Base-by-base conservation (phyloP, 2,888 invertebrate genomes). In the Lepidocyrtoides sp. region DNA sequence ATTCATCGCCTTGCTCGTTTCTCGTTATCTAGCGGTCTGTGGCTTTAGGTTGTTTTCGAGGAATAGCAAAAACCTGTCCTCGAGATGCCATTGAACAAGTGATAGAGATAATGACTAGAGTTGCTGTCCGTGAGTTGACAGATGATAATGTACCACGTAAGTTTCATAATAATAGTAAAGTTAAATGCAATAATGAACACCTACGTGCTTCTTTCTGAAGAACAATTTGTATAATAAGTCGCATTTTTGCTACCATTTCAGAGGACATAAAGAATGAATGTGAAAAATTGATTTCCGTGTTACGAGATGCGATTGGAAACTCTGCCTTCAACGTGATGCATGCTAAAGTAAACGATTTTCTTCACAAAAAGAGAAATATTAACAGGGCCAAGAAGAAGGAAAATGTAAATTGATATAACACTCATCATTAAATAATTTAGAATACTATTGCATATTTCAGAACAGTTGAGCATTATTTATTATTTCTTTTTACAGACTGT, bases 361-460 rank as follows among this genome's bases (percentile, higher is more conserved):
- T 91, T 29, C 86, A 92, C 54, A 82, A 90, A 26, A 93, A 93
- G 69, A 66, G 93, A 14, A 92, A 93, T 84, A 60, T 91, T 12
- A 93, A 93, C 54, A 69, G 91, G 41, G 93, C 93, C 10, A 93
- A 93, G 66, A 93, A 93, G 91, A 93, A 93, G 54, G 93, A 93
- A 93, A 79, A n/a, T 32, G 93, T 93, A 87, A 92, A 66, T 48
- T 51, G 66, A 44, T 72, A 66, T 12, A 29, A 7, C n/a, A 29
- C 3, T 57, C n/a, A n/a, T n/a, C n/a, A n/a, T n/a, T n/a, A n/a
- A n/a, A n/a, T n/a, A n/a, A n/a, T n/a, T n/a, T n/a, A n/a, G n/a
- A n/a, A n/a, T n/a, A n/a, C n/a, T n/a, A n/a, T n/a, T n/a, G n/a
- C n/a, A 60, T 29, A 29, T 60, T 36, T 29, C 26, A n/a, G n/a